These are phyloP conservation scores for Drosophila pandora DNA, from an alignment of 1,140 invertebrate species.

Conservation along the genomic window DNA sequence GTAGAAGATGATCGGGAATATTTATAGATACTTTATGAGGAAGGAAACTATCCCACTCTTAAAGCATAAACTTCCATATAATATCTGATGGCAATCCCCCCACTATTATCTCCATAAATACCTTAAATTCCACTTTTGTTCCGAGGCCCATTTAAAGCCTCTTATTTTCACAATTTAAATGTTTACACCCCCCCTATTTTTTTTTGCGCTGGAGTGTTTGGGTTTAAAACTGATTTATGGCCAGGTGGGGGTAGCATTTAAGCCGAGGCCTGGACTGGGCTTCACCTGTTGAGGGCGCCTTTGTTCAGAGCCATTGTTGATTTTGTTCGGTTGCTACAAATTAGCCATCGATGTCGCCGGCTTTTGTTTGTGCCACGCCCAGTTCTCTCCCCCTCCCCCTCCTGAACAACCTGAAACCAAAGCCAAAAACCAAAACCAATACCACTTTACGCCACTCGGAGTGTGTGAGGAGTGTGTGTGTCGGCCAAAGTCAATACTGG, in stretches of 20 bases:
- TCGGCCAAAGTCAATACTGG: slow-evolving; percentile 29
- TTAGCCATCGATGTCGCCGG: slow-evolving; percentile 30
- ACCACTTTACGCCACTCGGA: not conserved
- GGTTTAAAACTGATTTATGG: slow-evolving; percentile 13
- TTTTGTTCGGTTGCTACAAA: slow-evolving; percentile 24
- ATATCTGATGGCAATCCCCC: too few species aligned
- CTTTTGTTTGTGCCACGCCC: slow-evolving; percentile 21
- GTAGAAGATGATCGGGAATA: too few species aligned
- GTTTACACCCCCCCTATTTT: not conserved
- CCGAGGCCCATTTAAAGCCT: not conserved
- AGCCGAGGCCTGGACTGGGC: not conserved
- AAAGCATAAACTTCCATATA: too few species aligned
- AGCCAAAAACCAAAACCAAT: not conserved
- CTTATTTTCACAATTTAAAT: not conserved
- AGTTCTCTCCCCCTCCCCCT: too few species aligned
- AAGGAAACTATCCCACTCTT: too few species aligned
- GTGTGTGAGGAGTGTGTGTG: not conserved
- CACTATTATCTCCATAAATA: not conserved
- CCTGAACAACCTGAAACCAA: not conserved
- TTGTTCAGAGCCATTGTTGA: slow-evolving; percentile 23
- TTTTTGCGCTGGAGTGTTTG: not conserved
- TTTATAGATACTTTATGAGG: too few species aligned
- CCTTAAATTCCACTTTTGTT: not conserved
- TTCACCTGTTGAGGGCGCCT: slow-evolving; percentile 12
- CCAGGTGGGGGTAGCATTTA: not conserved